phyloP scores from a whole-genome alignment of 2,113 vertebrate species.

The Spizaetus ornatus region DNA sequence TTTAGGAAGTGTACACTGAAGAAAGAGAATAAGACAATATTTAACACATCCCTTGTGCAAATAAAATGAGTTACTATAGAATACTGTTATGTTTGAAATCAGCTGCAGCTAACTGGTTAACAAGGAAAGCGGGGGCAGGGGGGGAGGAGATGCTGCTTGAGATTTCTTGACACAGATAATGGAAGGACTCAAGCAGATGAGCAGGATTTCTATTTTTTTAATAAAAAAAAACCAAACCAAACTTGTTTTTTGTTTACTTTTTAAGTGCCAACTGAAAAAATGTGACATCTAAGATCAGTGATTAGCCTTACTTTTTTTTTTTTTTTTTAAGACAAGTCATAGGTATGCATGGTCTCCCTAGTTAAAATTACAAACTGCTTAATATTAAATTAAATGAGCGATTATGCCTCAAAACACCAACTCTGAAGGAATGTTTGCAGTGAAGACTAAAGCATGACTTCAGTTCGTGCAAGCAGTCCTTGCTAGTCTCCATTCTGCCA shows the following conservation, averaged over 20 bases:
- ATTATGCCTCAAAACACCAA: background rate
- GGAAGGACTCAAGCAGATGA: background rate
- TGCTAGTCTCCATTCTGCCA: rapidly evolving
- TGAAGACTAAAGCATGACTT: background rate
- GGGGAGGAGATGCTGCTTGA: background rate
- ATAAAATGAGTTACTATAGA: background rate
- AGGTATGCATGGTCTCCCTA: background rate
- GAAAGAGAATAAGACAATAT: background rate
- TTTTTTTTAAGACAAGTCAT: background rate
- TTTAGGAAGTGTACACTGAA: background rate
- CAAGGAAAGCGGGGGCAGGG: background rate
- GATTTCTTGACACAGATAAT: background rate
- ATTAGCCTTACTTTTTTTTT: background rate
- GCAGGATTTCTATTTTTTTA: background rate
- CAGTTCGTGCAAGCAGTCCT: background rate
- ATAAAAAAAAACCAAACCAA: background rate
- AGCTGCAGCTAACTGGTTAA: background rate
- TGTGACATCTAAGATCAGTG: background rate
- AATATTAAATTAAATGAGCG: background rate
- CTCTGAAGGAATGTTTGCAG: background rate
- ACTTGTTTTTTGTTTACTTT: background rate
- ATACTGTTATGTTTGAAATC: background rate
- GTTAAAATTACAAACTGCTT: background rate
- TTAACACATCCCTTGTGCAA: background rate
- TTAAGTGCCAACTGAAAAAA: background rate